Evolutionary conservation across 2,797 vertebrate species (phyloP).

Genomic region (Scyliorhinus canicula): DNA sequence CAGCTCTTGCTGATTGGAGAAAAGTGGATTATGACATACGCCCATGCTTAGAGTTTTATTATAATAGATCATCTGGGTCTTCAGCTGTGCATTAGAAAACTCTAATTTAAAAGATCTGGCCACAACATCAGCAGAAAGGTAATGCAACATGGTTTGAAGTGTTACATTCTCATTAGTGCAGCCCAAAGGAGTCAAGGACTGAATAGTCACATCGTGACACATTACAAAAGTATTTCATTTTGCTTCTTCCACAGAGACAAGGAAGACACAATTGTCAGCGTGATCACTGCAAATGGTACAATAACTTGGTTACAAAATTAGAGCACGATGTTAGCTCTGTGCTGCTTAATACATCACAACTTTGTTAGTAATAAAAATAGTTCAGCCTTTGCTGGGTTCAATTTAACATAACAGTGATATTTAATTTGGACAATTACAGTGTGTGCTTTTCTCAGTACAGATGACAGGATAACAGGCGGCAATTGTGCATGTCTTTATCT

Average conservation of each 20-base stretch:
- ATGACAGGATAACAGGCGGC: neutral
- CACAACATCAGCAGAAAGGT: neutral
- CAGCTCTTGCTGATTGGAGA: neutral
- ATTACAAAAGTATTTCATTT: neutral
- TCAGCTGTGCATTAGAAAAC: neutral
- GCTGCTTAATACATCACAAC: conserved; percentile 17
- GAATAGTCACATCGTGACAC: neutral
- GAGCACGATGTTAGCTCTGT: neutral
- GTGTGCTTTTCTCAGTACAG: neutral
- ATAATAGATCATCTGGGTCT: neutral
- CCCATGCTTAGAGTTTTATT: neutral
- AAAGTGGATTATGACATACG: neutral
- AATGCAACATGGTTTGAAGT: neutral
- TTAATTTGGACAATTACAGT: conserved; percentile 9
- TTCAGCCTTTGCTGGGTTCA: neutral
- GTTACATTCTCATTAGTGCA: neutral
- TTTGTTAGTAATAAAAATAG: neutral
- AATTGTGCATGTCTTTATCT: neutral
- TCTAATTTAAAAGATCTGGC: neutral
- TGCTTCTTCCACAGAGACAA: neutral
- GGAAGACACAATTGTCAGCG: neutral
- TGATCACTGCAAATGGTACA: neutral
- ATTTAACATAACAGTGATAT: neutral
- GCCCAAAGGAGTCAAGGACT: neutral
- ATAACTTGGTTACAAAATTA: conserved; percentile 7